Evolutionary conservation across 2,888 invertebrate species (phyloP).

Genomic region (Blastobasis lacticolella): DNA sequence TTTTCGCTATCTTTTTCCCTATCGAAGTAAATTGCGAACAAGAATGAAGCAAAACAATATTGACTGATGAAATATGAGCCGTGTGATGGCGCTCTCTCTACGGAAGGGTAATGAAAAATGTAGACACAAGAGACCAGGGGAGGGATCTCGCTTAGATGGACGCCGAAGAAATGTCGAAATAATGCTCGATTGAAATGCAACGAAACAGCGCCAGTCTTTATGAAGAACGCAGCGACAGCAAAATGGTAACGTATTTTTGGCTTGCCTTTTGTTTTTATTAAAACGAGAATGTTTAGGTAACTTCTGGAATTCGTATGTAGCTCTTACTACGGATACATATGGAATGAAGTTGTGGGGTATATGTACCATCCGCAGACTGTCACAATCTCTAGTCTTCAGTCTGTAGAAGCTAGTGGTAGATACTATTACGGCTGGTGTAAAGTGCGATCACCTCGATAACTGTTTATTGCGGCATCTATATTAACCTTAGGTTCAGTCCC

Average conservation of each 20-base stretch:
- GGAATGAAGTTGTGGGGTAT: too few species aligned
- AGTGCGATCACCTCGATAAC: too few species aligned
- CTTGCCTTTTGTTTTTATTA: too few species aligned
- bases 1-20: conserved; percentile 6
- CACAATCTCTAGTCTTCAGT: too few species aligned
- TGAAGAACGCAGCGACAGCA: neutral
- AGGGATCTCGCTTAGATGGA: conserved; percentile 6
- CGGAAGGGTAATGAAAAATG: conserved; percentile 1
- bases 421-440: too few species aligned
- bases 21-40: conserved; percentile 6
- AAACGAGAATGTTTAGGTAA: too few species aligned
- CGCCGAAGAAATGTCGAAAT: conserved; percentile 6
- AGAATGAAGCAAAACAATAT: conserved; percentile 14
- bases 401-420: too few species aligned
- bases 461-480: too few species aligned
- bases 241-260: conserved; percentile 1
- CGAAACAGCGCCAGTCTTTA: neutral
- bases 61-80: conserved; percentile 17
- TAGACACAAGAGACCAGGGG: conserved; percentile 1
- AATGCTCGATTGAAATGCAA: conserved; percentile 2
- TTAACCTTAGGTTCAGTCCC: too few species aligned
- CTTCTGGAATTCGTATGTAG: too few species aligned
- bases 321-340: too few species aligned
- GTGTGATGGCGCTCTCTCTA: neutral
- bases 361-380: too few species aligned